Percentiles rank a stretch among this genome's conserved stretches.
Conservation (phyloP, 2,113 vertebrate species). For the Cricetomys ansorgei region DNA sequence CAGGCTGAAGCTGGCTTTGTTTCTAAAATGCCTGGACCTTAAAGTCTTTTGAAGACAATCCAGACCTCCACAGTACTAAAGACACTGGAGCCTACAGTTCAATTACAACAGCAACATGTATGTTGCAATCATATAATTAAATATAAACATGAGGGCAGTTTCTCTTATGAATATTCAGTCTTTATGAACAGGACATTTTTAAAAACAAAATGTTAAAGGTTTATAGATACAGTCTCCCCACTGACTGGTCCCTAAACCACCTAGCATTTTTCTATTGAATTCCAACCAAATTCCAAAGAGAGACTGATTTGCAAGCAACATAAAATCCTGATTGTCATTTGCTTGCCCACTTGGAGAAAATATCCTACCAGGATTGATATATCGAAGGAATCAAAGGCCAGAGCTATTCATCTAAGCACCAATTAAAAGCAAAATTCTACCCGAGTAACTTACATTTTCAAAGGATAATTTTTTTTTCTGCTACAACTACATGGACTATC, state of each 20-base stretch:
- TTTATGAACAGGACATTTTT: neutral
- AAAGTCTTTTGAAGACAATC: neutral
- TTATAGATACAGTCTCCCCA: neutral
- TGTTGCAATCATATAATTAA: conserved; percentile 1
- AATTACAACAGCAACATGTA: neutral
- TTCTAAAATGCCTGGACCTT: neutral
- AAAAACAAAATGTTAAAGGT: conserved; percentile 1
- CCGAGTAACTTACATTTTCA: conserved; percentile 44
- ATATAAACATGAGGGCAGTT: neutral
- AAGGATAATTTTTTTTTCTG: conserved; percentile 51
- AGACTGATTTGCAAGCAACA: neutral
- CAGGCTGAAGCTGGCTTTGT: conserved; percentile 3
- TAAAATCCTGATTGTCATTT: conserved; percentile 42
- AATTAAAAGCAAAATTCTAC: conserved; percentile 61
- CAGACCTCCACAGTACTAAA: neutral
- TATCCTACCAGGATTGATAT: conserved; percentile 38
- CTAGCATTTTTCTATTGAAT: neutral
- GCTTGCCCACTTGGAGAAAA: conserved; percentile 43
- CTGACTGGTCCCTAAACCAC: neutral
- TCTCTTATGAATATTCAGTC: neutral
- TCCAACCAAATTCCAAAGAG: conserved; percentile 50
- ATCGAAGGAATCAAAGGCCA: neutral
- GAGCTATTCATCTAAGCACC: conserved; percentile 12
- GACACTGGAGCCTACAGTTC: neutral
- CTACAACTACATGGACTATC: conserved; percentile 49